Base-by-base conservation (phyloP, 2,888 invertebrate species). In the Heterodera filipjevi region DNA sequence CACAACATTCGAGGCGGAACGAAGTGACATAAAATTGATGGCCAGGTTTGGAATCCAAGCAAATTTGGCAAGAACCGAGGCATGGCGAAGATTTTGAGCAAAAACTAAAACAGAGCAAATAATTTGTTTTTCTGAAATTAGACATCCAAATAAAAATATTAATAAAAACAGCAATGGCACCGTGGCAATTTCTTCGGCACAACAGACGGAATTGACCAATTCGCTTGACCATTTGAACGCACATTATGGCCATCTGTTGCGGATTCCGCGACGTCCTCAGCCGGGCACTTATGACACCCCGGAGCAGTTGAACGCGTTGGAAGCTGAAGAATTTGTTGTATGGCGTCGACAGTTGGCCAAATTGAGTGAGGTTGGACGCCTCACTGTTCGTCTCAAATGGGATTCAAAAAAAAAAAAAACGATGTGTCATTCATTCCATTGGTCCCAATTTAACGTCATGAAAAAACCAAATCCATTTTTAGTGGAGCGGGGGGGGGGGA, bases 271-370 rank as follows among this genome's bases (percentile, higher is more conserved):
- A 84, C 93, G 94, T 92, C 98, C 98, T 0, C 90, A 91, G 71
- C 96, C 96, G 95, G 92, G 92, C 76, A 91, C 91, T 32, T 92
- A 92, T 2, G 94, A 94, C 70, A 92, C 93, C 33, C 92, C 94
- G 0, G 93, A 94, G 81, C 94, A 95, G 86, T 92, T 99, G 79
- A 92, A 94, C 77, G 91, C 90, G 19, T 92, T 92, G 75, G 99
- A 99, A 90, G 93, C 93, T 84, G 93, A 94, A 80, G 91, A 93
- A 3, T 99, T 98, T 89, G 90, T 98, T 0, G 93, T 94, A 78
- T 99, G 99, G 99, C 92, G 97, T 82, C 92, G 95, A 74, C 92
- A 93, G 77, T 91, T 99, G 77, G 93, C 95, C 3, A 90, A 92
- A 89, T 90, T 90, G 82, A 89, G 89, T 82, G 88, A 89, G 82